These are phyloP conservation scores for Tenualosa ilisha DNA, from an alignment of 2,797 vertebrate genomes.

Conservation along the genomic window DNA sequence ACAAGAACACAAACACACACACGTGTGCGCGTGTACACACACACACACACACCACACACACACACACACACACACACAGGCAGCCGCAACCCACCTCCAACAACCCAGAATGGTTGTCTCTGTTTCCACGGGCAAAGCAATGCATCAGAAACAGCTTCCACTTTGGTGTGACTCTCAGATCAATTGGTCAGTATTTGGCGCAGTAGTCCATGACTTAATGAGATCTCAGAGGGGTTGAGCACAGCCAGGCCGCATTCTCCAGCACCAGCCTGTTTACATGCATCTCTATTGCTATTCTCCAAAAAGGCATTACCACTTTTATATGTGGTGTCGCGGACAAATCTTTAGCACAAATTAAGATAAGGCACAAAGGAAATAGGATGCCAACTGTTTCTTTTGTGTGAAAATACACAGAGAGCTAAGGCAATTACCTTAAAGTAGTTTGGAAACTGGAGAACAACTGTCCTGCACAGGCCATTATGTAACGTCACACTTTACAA, in stretches of 20 bases:
- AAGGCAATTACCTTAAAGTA: not conserved
- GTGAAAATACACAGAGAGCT: not conserved
- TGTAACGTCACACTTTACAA: not conserved
- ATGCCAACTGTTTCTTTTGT: not conserved
- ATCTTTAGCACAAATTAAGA: not conserved
- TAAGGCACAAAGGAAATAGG: not conserved
- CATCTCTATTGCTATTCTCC: not conserved
- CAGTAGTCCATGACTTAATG: constrained; percentile 65
- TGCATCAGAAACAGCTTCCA: constrained; percentile 28
- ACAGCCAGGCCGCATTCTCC: constrained; percentile 46
- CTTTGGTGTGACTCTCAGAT: constrained; percentile 61
- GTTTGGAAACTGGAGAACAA: not conserved
- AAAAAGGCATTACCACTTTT: not conserved
- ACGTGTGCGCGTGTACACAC: not conserved
- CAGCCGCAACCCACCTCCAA: not conserved
- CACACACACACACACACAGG: not conserved
- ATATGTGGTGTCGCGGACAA: not conserved
- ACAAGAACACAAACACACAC: not conserved
- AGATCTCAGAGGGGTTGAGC: constrained; percentile 63
- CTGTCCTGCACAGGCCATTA: not conserved
- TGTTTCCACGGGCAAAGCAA: constrained; percentile 23
- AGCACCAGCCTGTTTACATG: constrained; percentile 49
- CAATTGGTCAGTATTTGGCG: constrained; percentile 65
- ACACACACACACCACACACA: not conserved
- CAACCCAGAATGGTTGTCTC: not conserved